Evolutionary conservation across 2,888 invertebrate genomes (phyloP), one percentile per base, ranked within the genome.

Genomic region (Coleophora flavipennella): DNA sequence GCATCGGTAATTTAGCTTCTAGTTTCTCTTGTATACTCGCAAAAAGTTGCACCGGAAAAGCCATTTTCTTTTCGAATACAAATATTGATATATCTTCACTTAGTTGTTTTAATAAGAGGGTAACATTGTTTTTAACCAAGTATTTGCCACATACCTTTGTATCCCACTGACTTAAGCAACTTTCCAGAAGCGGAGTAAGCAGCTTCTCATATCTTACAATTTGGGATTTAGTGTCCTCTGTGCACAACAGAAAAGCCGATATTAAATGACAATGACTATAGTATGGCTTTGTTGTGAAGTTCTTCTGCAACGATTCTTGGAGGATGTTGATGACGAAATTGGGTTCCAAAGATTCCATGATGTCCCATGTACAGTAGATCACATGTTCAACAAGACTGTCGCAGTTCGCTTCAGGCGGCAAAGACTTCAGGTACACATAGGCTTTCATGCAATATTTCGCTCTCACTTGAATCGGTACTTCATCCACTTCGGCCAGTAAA

Each of bases 391-490:
- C 26, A 32, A 53, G 37, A 1, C 10, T 27, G 38, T 58, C 49
- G 29, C 55, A 51, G 13, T 58, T 47, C 25, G 45, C 41, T 40
- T 51, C 54, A 2, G 48, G 41, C 13, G 62, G 59, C 32, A 68
- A 49, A 4, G 56, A 51, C 32, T 51, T 50, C 8, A 71, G 46
- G 48, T 59, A 59, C 3, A 43, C 51, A 34, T 57, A 68, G 44
- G 63, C 58, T 42, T 62, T 69, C 53, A 57, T 58, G 34, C 48
- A 62, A 46, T 55, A 69, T 25, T 51, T 42, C 8, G 56, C 53
- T 47, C 49, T 52, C 3, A 69, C 45, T 37, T 32, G 33, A 2
- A 38, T 6, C 10, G 64, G 69, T 10, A 67, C 48, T 13, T 48
- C 37, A 20, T 48, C 33, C 1, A 53, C 44, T 9, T 62, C 43